Evolutionary conservation across 1,140 invertebrate species (phyloP), one percentile per base, ranked within the genome.

Genomic region (Physella acuta): DNA sequence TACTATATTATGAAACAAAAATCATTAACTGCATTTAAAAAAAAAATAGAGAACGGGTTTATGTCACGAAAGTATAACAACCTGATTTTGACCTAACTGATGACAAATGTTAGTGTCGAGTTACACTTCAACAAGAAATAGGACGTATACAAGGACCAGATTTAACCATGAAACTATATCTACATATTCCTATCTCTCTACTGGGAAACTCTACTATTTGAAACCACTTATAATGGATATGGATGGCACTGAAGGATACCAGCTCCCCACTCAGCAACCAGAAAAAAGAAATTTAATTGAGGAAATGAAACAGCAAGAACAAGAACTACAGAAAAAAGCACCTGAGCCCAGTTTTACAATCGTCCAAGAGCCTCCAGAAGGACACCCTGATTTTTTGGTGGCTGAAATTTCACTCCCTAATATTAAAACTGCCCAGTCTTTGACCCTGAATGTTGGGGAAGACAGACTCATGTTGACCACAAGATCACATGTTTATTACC

Each of bases 391-490:
- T 24, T 85, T 80, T 63, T 68, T 85, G 17, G 81, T 84, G 17
- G 83, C 81, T 53, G 83, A 85, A 75, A 81, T 90, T 73, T 86
- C 88, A 76, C 85, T 90, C 49, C 87, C 88, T 59, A 82, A 85
- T 75, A 80, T 86, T 68, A 83, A 88, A 79, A 87, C 86, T 39
- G 85, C 85, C 0, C 83, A 88, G 61, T 89, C 90, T 72, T 72
- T 93, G 14, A 87, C 79, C 24, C 81, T 92, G 56, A 88, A 91
- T 77, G 77, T 93, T 60, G 89, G 90, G 1, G 89, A 91, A 75
- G 91, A 93, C 85, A 86, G 91, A 71, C 88, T 93, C 67, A 76
- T 92, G 26, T 79, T 93, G 53, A 88, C 90, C 74, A 84, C 83
- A 4, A 71, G 86, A 52, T 88, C 87, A 52, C 84, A 86, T 74